Conservation (phyloP, 2,888 invertebrate species). For the Thera obeliscata region DNA sequence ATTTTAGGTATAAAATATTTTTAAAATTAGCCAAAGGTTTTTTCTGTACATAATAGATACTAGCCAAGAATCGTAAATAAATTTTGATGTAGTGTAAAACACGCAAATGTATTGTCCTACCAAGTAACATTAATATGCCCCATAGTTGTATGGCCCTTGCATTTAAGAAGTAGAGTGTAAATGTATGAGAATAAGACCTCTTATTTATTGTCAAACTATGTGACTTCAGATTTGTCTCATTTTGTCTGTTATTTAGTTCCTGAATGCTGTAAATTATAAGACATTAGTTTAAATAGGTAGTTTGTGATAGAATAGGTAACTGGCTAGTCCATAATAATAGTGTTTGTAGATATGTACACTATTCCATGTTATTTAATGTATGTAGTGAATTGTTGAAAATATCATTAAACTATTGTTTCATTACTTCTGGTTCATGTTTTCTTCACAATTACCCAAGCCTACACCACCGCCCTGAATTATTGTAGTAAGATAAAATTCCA, state of each 20-base stretch:
- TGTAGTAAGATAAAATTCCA: no score
- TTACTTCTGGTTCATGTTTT: conserved; percentile 10
- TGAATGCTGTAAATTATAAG: conserved; percentile 12
- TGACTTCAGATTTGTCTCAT: conserved; percentile 10
- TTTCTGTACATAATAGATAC: conserved; percentile 8
- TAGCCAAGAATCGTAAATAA: background rate
- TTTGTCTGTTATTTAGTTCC: conserved; percentile 23
- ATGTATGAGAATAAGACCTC: background rate
- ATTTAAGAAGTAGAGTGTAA: conserved; percentile 18
- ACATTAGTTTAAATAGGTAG: conserved; percentile 20
- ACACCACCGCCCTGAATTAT: background rate
- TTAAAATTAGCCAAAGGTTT: conserved; percentile 34
- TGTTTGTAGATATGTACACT: conserved; percentile 32
- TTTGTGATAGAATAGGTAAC: conserved; percentile 34
- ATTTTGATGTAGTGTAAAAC: no score
- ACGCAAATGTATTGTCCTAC: no score
- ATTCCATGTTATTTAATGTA: conserved; percentile 32
- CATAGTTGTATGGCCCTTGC: conserved; percentile 8
- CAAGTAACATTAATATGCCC: background rate
- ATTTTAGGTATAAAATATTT: conserved; percentile 1
- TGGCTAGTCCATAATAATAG: conserved; percentile 38
- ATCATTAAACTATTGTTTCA: conserved; percentile 42
- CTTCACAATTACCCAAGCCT: background rate
- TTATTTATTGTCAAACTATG: conserved; percentile 6
- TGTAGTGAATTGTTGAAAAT: conserved; percentile 40